These are phyloP conservation scores for Acronicta leporina DNA, from an alignment of 2,888 invertebrate genomes.

Conservation along the genomic window DNA sequence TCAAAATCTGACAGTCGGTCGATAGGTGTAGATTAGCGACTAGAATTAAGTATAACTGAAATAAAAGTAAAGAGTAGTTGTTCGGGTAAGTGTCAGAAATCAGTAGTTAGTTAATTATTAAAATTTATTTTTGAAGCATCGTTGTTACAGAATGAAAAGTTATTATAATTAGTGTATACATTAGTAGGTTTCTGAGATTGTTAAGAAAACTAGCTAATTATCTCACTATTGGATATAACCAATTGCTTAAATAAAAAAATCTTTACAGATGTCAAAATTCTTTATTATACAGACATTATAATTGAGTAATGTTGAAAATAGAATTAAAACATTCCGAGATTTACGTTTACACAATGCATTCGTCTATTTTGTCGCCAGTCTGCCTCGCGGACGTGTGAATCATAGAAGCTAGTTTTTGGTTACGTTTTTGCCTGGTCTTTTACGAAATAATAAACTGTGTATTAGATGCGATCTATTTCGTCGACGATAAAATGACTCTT, in stretches of 20 bases:
- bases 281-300: background rate
- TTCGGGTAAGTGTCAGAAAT: too few relatives aligned
- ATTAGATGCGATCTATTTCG: slow-evolving; percentile 61
- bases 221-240: too few relatives aligned
- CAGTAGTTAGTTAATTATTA: background rate
- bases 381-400: slow-evolving; percentile 20
- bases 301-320: background rate
- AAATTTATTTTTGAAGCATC: background rate
- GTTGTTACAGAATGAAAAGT: background rate
- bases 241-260: too few relatives aligned
- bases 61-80: too few relatives aligned
- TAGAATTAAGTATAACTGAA: too few relatives aligned
- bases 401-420: slow-evolving; percentile 34
- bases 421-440: slow-evolving; percentile 38
- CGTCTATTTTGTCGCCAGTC: slow-evolving; percentile 13
- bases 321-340: background rate
- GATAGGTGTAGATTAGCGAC: slow-evolving; percentile 21
- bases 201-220: too few relatives aligned
- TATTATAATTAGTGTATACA: too few relatives aligned
- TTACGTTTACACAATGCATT: background rate
- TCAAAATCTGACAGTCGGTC: slow-evolving; percentile 23
- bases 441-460: slow-evolving; percentile 46
- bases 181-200: too few relatives aligned
- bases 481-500: slow-evolving; percentile 43
- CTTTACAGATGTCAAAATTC: too few relatives aligned